Evolutionary conservation across 2,888 invertebrate genomes (phyloP).

Genomic region (Caenorhabditis doughertyi): DNA sequence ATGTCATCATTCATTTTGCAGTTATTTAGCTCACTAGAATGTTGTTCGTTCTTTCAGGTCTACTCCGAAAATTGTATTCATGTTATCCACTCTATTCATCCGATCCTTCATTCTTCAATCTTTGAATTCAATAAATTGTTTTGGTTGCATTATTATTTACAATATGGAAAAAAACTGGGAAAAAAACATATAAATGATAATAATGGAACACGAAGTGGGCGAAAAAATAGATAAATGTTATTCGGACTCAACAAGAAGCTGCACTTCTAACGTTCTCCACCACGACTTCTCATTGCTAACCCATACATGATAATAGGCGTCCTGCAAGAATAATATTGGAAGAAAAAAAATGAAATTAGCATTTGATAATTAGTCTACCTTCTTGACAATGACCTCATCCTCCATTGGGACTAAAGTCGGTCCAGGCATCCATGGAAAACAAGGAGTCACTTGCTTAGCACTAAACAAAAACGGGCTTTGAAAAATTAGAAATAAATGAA

Average conservation of each 20-base stretch:
- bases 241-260: slow-evolving; percentile 51
- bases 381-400: slow-evolving; percentile 61
- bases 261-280: slow-evolving; percentile 74
- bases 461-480: slow-evolving; percentile 30
- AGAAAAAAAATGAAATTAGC: slow-evolving; percentile 11
- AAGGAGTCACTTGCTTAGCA: slow-evolving; percentile 70
- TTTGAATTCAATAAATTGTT: slow-evolving; percentile 6
- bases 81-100: background rate
- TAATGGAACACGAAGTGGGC: too few species aligned
- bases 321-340: too few species aligned
- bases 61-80: background rate
- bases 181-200: background rate
- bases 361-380: slow-evolving; percentile 38
- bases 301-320: slow-evolving; percentile 77
- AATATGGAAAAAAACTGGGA: too few species aligned
- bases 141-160: slow-evolving; percentile 12
- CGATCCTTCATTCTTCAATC: slow-evolving; percentile 5
- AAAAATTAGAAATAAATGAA: background rate
- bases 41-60: background rate
- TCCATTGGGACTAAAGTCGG: slow-evolving; percentile 75
- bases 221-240: background rate
- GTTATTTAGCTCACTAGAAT: background rate
- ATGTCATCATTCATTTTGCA: background rate
- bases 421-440: slow-evolving; percentile 79
- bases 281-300: slow-evolving; percentile 77